phyloP scores from a whole-genome alignment of 1,140 invertebrate genomes.

The Nasonia vitripennis region DNA sequence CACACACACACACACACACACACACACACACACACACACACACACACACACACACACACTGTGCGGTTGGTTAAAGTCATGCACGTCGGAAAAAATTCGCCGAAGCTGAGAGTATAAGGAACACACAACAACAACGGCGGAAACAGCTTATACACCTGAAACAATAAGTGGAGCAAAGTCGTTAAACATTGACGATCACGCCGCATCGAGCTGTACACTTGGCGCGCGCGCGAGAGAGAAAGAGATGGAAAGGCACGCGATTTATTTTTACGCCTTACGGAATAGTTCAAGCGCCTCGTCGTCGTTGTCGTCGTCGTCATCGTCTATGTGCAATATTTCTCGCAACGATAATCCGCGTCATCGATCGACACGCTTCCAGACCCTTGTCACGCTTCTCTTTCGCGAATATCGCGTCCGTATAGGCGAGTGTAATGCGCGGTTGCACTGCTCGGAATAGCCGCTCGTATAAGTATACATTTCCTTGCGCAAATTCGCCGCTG shows the following conservation, averaged over 20 bases:
- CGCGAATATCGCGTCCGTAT: not conserved
- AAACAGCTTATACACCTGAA: not conserved
- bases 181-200: not conserved
- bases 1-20: too few relatives aligned
- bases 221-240: not conserved
- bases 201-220: not conserved
- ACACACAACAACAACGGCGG: not conserved
- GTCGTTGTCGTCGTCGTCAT: too few relatives aligned
- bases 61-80: too few relatives aligned
- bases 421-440: too few relatives aligned
- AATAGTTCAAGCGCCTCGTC: not conserved
- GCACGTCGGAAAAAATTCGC: too few relatives aligned
- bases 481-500: not conserved
- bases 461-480: too few relatives aligned
- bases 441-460: not conserved
- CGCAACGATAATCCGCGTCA: not conserved
- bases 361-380: not conserved
- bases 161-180: conserved; percentile 25
- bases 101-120: too few relatives aligned
- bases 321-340: not conserved
- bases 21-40: too few relatives aligned
- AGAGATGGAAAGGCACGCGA: not conserved
- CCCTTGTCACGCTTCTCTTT: not conserved
- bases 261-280: conserved; percentile 13
- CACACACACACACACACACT: too few relatives aligned